These are phyloP conservation scores for Phrynosoma platyrhinos DNA, from an alignment of 2,113 vertebrate genomes.

Conservation along the genomic window DNA sequence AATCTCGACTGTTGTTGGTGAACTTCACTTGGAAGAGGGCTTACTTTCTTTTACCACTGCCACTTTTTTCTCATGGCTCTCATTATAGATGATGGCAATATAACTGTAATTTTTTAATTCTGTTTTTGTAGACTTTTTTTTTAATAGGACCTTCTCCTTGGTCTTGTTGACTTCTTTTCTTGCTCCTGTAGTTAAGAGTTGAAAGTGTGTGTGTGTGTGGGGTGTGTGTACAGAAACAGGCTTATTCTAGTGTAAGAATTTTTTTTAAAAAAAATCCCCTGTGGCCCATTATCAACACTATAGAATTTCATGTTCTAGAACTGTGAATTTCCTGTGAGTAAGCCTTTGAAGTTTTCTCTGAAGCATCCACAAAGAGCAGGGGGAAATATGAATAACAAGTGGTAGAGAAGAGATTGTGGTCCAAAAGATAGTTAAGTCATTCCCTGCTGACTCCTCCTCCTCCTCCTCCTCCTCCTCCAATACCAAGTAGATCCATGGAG, in stretches of 20 bases:
- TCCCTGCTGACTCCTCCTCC: no score
- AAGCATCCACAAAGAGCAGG: background rate
- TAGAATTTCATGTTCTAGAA: background rate
- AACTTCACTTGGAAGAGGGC: background rate
- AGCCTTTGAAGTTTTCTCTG: slow-evolving; percentile 27
- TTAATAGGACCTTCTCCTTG: fast-evolving
- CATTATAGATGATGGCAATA: background rate
- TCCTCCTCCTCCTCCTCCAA: background rate
- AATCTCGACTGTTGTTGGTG: background rate
- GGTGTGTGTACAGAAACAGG: no score
- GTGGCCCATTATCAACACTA: slow-evolving; percentile 33
- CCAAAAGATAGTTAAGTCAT: background rate
- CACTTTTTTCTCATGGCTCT: background rate
- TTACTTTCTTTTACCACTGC: background rate
- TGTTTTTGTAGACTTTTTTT: background rate
- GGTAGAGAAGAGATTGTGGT: background rate
- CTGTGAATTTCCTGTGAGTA: slow-evolving; percentile 10
- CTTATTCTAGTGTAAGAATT: background rate
- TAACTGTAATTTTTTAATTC: background rate
- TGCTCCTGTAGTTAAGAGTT: slow-evolving; percentile 9
- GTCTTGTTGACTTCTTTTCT: background rate
- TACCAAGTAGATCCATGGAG: background rate
- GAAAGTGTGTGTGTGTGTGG: no score
- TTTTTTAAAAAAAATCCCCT: slow-evolving; percentile 24
- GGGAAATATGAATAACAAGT: background rate